Conservation (phyloP, 2,113 vertebrate species). For the Scatophagus argus region DNA sequence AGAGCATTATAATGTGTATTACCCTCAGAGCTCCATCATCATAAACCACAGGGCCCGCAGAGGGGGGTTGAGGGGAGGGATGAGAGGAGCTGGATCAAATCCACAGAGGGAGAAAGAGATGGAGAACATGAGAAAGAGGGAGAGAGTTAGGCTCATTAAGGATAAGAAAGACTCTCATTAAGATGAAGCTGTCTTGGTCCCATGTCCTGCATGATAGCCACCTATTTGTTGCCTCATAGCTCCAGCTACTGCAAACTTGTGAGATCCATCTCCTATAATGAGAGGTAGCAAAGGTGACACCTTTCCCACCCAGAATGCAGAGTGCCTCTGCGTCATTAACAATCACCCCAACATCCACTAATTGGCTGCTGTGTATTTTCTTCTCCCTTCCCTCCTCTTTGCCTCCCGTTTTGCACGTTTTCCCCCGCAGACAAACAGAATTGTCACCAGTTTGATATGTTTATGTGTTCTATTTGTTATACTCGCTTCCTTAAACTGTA, state of each 20-base stretch:
- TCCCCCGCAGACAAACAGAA: slow-evolving; percentile 61
- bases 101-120: slow-evolving; percentile 51
- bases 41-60: slow-evolving; percentile 87
- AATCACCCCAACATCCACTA: slow-evolving; percentile 89
- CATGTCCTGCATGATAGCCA: slow-evolving; percentile 92
- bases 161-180: slow-evolving; percentile 83
- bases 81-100: slow-evolving; percentile 54
- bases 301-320: slow-evolving; percentile 85
- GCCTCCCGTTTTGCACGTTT: slow-evolving; percentile 10
- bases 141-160: slow-evolving; percentile 73
- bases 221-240: slow-evolving; percentile 96
- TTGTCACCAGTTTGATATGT: slow-evolving; percentile 79
- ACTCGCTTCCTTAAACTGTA: slow-evolving; percentile 77
- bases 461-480: slow-evolving; percentile 77
- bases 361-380: slow-evolving; percentile 89
- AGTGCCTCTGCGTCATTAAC: slow-evolving; percentile 86
- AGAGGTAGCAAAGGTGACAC: slow-evolving; percentile 88
- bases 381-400: background rate
- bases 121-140: slow-evolving; percentile 65
- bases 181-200: slow-evolving; percentile 90
- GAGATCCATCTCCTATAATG: slow-evolving; percentile 95
- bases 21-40: slow-evolving; percentile 91
- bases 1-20: slow-evolving; percentile 95
- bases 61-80: slow-evolving; percentile 60
- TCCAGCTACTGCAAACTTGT: slow-evolving; percentile 90